Conservation (phyloP, 2,113 vertebrate genomes). For the Daubentonia madagascariensis region DNA sequence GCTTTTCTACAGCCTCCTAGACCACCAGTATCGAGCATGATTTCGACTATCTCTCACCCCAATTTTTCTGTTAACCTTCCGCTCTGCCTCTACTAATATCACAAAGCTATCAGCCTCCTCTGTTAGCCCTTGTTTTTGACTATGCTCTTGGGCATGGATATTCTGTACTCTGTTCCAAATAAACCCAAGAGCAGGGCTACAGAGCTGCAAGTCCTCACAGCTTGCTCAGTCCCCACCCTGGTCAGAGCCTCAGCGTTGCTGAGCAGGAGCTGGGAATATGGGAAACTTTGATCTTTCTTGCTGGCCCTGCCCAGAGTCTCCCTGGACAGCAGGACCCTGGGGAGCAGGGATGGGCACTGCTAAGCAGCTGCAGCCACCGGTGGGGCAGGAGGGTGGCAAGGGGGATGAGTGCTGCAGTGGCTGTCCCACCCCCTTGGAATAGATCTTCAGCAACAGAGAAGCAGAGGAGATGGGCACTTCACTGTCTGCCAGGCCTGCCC, state of each 20-base stretch:
- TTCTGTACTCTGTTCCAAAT: neutral
- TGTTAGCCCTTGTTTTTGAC: neutral
- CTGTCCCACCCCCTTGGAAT: too few relatives aligned
- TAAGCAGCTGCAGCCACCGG: neutral
- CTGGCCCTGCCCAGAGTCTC: neutral
- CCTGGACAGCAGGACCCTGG: neutral
- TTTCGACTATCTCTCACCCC: neutral
- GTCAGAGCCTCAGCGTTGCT: neutral
- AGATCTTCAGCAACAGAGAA: neutral
- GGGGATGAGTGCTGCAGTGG: neutral
- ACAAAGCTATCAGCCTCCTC: neutral
- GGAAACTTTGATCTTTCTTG: neutral
- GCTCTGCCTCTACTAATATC: neutral
- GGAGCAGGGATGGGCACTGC: neutral
- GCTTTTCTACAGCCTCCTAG: neutral
- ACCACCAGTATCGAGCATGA: neutral
- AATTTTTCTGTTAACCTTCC: neutral
- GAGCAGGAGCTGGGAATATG: neutral
- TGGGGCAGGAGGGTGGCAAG: neutral
- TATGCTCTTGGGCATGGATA: neutral
- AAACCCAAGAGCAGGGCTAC: neutral
- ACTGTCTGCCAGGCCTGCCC: neutral
- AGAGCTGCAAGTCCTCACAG: too few relatives aligned
- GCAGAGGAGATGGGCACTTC: neutral
- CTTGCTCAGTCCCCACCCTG: neutral